Conservation (phyloP, 2,888 invertebrate genomes). For the Folsomia candida region DNA sequence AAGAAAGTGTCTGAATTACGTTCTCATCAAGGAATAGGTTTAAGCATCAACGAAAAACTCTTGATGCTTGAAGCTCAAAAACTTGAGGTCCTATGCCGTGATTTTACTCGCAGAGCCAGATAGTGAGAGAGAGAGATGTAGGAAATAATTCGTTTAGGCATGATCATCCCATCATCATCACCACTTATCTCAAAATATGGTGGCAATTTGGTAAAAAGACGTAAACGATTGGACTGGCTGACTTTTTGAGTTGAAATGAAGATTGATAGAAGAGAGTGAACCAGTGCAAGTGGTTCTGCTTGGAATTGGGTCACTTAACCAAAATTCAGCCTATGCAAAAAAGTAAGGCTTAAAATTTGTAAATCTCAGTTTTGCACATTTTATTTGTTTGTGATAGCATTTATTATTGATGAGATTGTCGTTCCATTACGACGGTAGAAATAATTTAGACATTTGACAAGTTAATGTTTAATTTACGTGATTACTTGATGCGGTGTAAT, state of each 20-base stretch:
- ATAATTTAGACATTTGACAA: too few relatives aligned
- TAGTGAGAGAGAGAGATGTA: background rate
- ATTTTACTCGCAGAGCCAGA: background rate
- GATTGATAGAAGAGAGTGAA: conserved; percentile 1
- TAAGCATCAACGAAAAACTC: background rate
- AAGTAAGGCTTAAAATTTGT: background rate
- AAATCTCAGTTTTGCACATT: background rate
- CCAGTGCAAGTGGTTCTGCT: background rate
- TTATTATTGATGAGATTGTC: too few relatives aligned
- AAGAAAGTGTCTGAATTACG: background rate
- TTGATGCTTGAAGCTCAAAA: background rate
- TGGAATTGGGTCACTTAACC: conserved; percentile 5
- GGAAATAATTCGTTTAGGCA: conserved; percentile 3
- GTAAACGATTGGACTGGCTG: background rate
- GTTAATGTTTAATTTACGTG: too few relatives aligned
- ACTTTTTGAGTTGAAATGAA: background rate
- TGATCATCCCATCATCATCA: background rate
- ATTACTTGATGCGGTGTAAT: too few relatives aligned
- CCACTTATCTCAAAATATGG: conserved; percentile 1
- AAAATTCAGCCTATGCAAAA: background rate
- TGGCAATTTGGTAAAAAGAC: background rate
- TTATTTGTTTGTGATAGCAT: too few relatives aligned
- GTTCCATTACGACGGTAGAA: too few relatives aligned
- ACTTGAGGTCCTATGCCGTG: background rate
- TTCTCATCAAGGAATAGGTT: background rate